Evolutionary conservation across 2,113 vertebrate genomes (phyloP), one percentile per base, ranked within the genome.

Genomic region (Anolis carolinensis): DNA sequence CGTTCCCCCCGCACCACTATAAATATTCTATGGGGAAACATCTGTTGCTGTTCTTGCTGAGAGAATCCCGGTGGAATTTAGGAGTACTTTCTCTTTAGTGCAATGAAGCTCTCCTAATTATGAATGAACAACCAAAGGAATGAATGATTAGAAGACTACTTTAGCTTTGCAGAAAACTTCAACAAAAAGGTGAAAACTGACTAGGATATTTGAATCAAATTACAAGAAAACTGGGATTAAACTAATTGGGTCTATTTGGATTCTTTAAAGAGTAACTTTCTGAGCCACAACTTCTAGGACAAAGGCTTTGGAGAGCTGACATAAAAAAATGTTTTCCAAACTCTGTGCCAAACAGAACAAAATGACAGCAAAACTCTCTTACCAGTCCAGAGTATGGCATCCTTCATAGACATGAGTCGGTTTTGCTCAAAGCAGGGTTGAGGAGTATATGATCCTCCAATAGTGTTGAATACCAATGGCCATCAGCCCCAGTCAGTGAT

Each of bases 201-300:
- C 44, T 39, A 72, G 7, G 5, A 50, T 77, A 27, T 44, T 44
- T 44, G 39, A 5, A 44, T 44, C 39, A 44, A 44, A 44, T 44
- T 44, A 44, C 39, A 44, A 44, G 39, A 44, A 44, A 44, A 44
- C 4, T 44, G 84, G 65, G 86, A 94, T 84, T 80, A 88, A 84
- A 86, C 87, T 82, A 55, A 62, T 44, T 84, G n/a, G 75, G 74
- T 59, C 55, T 78, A 73, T 0, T 0, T 21, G 39, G 63, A n/a
- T 87, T 68, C 80, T 76, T 59, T 50, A 39, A 25, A 76, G 44
- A 76, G 5, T 59, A 18, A 59, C 11, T 18, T 59, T 59, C 18
- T 16, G 13, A 18, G 18, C 18, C 18, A 59, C 55, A 59, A 59
- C 55, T 59, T 13, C 55, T 13, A 59, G 55, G 11, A 59, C 55